Evolutionary conservation across 2,113 vertebrate genomes (phyloP).

Genomic region (Channa maculata): DNA sequence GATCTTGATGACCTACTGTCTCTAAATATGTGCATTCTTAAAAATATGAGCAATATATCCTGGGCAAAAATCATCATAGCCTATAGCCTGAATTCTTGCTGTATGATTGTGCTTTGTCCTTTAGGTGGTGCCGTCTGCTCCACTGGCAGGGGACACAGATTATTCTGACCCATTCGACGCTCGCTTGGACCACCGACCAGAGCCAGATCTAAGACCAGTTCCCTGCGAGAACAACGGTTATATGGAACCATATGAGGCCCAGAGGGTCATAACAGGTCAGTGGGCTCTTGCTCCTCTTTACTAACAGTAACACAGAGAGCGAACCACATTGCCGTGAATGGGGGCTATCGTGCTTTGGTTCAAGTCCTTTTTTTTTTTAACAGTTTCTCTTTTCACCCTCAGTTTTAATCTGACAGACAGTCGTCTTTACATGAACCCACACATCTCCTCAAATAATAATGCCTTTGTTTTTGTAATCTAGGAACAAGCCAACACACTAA

Average conservation of each 20-base stretch:
- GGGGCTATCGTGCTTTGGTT: neutral
- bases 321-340: neutral
- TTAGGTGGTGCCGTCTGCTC: constrained; percentile 82
- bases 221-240: constrained; percentile 91
- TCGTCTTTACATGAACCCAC: too few species aligned
- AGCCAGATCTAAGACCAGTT: constrained; percentile 71
- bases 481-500: neutral
- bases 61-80: neutral
- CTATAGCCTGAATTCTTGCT: neutral
- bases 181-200: constrained; percentile 82
- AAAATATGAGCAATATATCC: neutral
- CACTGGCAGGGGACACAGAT: constrained; percentile 84
- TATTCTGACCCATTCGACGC: constrained; percentile 97
- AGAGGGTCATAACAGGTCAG: constrained; percentile 94
- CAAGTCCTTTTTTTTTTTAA: neutral
- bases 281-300: neutral
- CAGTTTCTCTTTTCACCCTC: neutral
- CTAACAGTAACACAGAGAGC: neutral
- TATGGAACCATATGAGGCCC: constrained; percentile 99
- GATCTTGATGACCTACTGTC: constrained; percentile 46
- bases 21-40: neutral
- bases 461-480: too few species aligned
- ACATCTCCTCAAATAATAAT: too few species aligned
- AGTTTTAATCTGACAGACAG: neutral
- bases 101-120: constrained; percentile 18